Conservation (phyloP, 1,140 invertebrate species). For the Procambarus clarkii region DNA sequence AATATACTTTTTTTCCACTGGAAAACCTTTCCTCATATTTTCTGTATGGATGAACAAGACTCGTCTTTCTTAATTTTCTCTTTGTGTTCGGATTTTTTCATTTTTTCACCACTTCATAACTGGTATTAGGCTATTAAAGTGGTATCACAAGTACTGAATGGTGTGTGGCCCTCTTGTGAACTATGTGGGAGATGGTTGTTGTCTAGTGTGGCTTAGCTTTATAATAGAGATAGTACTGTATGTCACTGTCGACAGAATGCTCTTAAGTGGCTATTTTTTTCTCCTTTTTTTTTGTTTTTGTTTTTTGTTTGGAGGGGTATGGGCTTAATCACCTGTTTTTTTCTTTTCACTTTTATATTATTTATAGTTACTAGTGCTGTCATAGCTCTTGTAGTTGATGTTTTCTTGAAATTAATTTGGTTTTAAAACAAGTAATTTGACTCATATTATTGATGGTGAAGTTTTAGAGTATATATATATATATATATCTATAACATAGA, state of each 20-base stretch:
- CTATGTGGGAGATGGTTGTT: conserved; percentile 9
- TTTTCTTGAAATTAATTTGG: not conserved
- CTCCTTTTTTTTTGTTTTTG: not conserved
- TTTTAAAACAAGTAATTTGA: not conserved
- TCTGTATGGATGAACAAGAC: conserved; percentile 51
- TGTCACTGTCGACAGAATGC: not conserved
- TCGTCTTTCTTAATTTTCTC: conserved; percentile 10
- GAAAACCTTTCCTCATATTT: conserved; percentile 14
- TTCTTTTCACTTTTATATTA: not conserved
- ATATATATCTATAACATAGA: not conserved
- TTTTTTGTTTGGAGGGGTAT: not conserved
- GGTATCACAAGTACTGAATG: conserved; percentile 1
- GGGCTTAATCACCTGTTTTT: not conserved
- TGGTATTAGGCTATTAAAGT: not conserved
- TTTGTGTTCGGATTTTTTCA: not conserved
- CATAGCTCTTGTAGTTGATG: conserved; percentile 19
- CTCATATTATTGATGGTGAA: not conserved
- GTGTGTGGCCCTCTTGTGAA: conserved; percentile 5
- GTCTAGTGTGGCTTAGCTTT: conserved; percentile 15
- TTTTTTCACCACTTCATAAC: not conserved
- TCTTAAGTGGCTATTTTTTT: not conserved
- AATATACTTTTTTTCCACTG: conserved; percentile 21
- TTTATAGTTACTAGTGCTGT: conserved; percentile 5
- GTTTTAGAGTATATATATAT: not conserved
- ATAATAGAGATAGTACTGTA: not conserved